A percentile compares a stretch with the other conserved stretches of the same genome.
phyloP scores from a whole-genome alignment of 2,113 vertebrate genomes.

The Salminus brasiliensis region DNA sequence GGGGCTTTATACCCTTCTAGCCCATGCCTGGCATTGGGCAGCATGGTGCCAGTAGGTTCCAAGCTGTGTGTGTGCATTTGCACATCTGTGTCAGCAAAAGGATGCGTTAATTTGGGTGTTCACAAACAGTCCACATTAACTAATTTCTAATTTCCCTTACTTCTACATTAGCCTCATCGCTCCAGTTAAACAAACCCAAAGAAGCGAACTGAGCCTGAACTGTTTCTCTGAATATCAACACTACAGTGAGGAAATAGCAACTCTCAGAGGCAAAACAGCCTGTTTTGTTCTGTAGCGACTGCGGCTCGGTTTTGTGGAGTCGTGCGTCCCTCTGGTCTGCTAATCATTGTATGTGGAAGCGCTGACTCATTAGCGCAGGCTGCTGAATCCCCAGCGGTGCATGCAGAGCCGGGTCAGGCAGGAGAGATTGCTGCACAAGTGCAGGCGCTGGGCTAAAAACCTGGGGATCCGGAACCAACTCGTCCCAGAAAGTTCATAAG shows the following conservation, averaged over 20 bases:
- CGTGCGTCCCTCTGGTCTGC: slow-evolving; percentile 4
- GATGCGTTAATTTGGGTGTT: too few species aligned
- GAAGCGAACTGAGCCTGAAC: background rate
- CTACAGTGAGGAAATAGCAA: background rate
- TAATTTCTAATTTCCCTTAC: too few species aligned
- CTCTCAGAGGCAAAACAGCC: background rate
- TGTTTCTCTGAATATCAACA: background rate
- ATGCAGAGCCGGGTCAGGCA: slow-evolving; percentile 10
- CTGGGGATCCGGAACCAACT: background rate
- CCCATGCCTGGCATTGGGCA: too few species aligned
- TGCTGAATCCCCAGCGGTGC: slow-evolving; percentile 6
- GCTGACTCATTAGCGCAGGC: slow-evolving; percentile 45
- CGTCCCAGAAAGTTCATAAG: background rate
- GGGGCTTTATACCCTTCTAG: too few species aligned
- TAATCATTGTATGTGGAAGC: background rate
- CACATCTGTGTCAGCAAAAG: too few species aligned
- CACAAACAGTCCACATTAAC: too few species aligned
- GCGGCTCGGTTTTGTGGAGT: slow-evolving; percentile 10
- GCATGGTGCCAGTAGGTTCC: too few species aligned
- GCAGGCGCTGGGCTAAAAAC: background rate
- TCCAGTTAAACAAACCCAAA: background rate
- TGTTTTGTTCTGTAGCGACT: slow-evolving; percentile 13
- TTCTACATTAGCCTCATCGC: background rate
- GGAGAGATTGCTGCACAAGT: background rate
- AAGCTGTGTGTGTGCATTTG: too few species aligned